Percentiles rank a stretch among this genome's conserved stretches.
phyloP scores from a whole-genome alignment of 2,113 vertebrate genomes.

The Atherinomorus stipes region DNA sequence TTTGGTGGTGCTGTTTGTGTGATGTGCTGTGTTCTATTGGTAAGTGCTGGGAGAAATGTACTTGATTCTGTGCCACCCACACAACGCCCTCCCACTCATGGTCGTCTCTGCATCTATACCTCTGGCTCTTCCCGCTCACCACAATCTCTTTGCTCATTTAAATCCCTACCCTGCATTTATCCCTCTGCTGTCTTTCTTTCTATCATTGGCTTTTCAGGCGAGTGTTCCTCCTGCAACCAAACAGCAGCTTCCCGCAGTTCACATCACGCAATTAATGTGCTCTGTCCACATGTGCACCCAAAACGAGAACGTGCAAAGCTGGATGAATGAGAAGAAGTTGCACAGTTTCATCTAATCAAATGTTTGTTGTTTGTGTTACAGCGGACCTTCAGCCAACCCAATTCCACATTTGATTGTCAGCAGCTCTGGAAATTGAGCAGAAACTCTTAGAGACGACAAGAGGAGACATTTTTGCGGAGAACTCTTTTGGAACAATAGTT shows the following conservation, averaged over 20 bases:
- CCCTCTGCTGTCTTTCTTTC: constrained; percentile 58
- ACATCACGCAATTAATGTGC: constrained; percentile 37
- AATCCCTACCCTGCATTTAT: constrained; percentile 82
- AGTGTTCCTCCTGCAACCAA: constrained; percentile 58
- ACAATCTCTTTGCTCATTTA: constrained; percentile 78
- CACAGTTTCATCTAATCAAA: constrained; percentile 37
- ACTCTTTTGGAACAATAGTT: constrained; percentile 48
- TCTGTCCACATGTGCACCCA: background rate
- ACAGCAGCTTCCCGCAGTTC: constrained; percentile 27
- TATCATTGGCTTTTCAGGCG: constrained; percentile 55
- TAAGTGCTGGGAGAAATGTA: constrained; percentile 86
- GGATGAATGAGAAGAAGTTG: constrained; percentile 13
- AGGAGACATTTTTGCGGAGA: constrained; percentile 22
- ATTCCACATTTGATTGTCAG: constrained; percentile 37
- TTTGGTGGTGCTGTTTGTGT: constrained; percentile 70
- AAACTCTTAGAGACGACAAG: constrained; percentile 31
- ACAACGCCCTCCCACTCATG: constrained; percentile 83
- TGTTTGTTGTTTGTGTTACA: constrained; percentile 65
- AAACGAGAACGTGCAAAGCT: background rate
- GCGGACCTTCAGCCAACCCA: constrained; percentile 30
- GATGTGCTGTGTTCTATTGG: constrained; percentile 74
- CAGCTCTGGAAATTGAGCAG: constrained; percentile 52
- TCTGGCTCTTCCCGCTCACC: constrained; percentile 82
- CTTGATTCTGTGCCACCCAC: constrained; percentile 85
- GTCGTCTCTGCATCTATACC: constrained; percentile 83